Percentiles rank a stretch among this genome's conserved stretches.
phyloP scores from a whole-genome alignment of 1,140 invertebrate species.

The Ridgeia piscesae region DNA sequence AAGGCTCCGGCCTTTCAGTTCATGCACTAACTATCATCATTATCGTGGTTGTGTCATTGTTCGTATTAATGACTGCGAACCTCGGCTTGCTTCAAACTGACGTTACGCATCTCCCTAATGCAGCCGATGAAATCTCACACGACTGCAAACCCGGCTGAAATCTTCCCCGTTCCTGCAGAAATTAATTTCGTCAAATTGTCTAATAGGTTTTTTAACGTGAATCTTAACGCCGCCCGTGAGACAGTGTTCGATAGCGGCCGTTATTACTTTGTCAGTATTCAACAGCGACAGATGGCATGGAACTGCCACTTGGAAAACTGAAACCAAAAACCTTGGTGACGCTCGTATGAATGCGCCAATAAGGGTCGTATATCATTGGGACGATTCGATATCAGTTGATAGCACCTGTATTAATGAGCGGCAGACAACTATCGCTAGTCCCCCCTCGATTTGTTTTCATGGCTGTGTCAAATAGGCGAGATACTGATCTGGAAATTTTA shows the following conservation, averaged over 20 bases:
- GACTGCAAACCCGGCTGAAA: background rate
- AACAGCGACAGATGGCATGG: background rate
- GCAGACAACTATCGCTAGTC: background rate
- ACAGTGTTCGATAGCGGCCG: background rate
- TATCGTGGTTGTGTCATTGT: background rate
- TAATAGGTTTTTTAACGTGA: background rate
- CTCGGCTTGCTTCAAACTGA: background rate
- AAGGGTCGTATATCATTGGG: background rate
- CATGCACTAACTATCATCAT: background rate
- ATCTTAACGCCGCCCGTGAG: background rate
- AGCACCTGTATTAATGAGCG: background rate
- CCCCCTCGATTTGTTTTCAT: background rate
- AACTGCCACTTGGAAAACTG: background rate
- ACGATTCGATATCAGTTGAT: background rate
- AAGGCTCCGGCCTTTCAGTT: background rate
- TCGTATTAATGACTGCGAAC: background rate
- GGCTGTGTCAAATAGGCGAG: background rate
- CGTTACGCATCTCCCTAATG: background rate
- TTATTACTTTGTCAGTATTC: background rate
- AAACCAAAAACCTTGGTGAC: background rate
- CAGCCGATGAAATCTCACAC: background rate
- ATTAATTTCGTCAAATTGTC: conserved; percentile 2
- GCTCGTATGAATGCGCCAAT: background rate
- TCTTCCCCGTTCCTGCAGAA: background rate
- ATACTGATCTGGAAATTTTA: background rate